phyloP scores from a whole-genome alignment of 2,113 vertebrate species.

The Carollia perspicillata region DNA sequence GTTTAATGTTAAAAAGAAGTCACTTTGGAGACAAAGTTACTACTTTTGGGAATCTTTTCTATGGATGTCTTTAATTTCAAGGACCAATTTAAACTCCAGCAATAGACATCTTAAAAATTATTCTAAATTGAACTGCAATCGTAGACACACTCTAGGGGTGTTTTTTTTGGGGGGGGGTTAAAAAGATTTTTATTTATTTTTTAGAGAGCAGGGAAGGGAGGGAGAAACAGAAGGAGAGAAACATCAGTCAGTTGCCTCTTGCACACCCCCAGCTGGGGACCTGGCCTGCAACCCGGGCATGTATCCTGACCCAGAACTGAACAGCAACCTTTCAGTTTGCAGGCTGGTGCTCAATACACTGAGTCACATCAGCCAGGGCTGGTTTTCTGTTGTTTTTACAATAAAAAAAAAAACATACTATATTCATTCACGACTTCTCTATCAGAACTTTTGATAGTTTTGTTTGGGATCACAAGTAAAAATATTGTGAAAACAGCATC shows the following conservation, averaged over 20 bases:
- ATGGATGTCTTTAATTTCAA: background rate
- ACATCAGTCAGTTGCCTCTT: too few relatives aligned
- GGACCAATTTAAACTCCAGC: background rate
- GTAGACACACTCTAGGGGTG: background rate
- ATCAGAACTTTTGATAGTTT: background rate
- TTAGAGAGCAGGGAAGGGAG: too few relatives aligned
- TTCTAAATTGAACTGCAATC: slow-evolving; percentile 21
- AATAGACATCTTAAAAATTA: background rate
- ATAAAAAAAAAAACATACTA: background rate
- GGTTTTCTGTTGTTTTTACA: background rate
- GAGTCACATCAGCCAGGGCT: too few relatives aligned
- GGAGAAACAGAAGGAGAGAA: too few relatives aligned
- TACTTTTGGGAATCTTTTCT: background rate
- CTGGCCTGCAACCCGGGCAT: too few relatives aligned
- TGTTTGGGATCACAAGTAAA: background rate
- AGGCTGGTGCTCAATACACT: too few relatives aligned
- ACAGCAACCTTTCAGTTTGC: too few relatives aligned
- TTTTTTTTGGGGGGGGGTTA: too few relatives aligned
- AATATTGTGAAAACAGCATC: background rate
- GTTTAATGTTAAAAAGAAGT: background rate
- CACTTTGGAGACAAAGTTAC: background rate
- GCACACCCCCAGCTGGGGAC: too few relatives aligned
- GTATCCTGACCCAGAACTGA: too few relatives aligned
- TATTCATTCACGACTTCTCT: background rate
- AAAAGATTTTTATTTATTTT: too few relatives aligned